These are phyloP conservation scores for Charaxes varanes DNA, from an alignment of 1,140 invertebrate species.

Conservation along the genomic window DNA sequence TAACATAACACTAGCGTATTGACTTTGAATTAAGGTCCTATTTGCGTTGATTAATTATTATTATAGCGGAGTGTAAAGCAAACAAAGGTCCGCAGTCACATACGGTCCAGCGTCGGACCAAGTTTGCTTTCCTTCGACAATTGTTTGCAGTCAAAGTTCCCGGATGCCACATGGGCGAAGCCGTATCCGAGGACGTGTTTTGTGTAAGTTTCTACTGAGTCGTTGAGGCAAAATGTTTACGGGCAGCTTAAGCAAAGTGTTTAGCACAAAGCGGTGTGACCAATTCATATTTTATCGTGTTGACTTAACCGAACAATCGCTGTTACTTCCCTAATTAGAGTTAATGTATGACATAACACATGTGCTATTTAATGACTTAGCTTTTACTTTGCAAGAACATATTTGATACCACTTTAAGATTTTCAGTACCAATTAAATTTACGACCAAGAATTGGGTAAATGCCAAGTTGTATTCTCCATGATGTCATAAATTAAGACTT, in stretches of 20 bases:
- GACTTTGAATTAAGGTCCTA: neutral
- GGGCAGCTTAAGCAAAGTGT: neutral
- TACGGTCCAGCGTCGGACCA: neutral
- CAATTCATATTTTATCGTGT: conserved; percentile 1
- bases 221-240: conserved; percentile 1
- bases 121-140: conserved; percentile 3
- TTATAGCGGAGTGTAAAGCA: conserved; percentile 1
- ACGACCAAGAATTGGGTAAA: too few species aligned
- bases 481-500: too few species aligned
- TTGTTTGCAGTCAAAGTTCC: conserved; percentile 2
- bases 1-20: neutral
- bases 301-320: too few species aligned
- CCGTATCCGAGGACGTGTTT: conserved; percentile 1
- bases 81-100: conserved; percentile 3
- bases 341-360: too few species aligned
- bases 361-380: too few species aligned
- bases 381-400: conserved; percentile 46
- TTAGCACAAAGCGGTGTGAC: neutral
- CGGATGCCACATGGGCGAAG: conserved; percentile 5
- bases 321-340: too few species aligned
- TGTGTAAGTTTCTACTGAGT: conserved; percentile 5
- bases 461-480: too few species aligned
- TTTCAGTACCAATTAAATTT: too few species aligned
- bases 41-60: conserved; percentile 4
- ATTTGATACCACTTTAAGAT: too few species aligned